phyloP scores from a whole-genome alignment of 2,888 invertebrate species.

The Yponomeuta malinellus region DNA sequence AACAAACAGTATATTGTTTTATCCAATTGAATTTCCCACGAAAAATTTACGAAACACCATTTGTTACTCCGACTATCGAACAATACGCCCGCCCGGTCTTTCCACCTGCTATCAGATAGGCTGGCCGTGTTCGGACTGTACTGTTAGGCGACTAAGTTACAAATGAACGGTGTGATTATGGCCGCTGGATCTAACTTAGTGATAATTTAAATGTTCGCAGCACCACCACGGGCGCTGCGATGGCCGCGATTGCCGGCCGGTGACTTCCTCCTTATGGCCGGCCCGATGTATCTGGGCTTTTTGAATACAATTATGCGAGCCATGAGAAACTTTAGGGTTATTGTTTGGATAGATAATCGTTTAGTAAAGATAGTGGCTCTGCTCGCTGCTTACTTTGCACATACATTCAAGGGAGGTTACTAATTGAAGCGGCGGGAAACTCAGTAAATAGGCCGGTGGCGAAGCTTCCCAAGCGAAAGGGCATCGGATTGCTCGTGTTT shows the following conservation, averaged over 20 bases:
- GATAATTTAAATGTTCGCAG: slow-evolving; percentile 73
- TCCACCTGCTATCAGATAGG: slow-evolving; percentile 62
- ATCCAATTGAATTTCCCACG: background rate
- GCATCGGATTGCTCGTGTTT: no score
- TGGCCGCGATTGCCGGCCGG: slow-evolving; percentile 57
- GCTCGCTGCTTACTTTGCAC: slow-evolving; percentile 3
- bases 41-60: slow-evolving; percentile 68
- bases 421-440: no score
- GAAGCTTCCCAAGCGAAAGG: no score
- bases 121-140: slow-evolving; percentile 34
- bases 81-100: slow-evolving; percentile 64
- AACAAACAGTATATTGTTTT: background rate
- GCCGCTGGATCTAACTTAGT: slow-evolving; percentile 64
- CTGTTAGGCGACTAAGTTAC: slow-evolving; percentile 66
- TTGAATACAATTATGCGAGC: slow-evolving; percentile 59
- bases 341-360: slow-evolving; percentile 15
- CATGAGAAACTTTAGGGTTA: slow-evolving; percentile 14
- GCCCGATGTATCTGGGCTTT: slow-evolving; percentile 49
- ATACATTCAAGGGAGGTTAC: no score
- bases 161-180: slow-evolving; percentile 73
- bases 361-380: slow-evolving; percentile 9
- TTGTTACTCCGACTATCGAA: slow-evolving; percentile 74
- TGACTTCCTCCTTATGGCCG: slow-evolving; percentile 63
- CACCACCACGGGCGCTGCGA: slow-evolving; percentile 46
- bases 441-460: no score